Base-by-base conservation (phyloP, 2,888 invertebrate species). In the Empis livida region DNA sequence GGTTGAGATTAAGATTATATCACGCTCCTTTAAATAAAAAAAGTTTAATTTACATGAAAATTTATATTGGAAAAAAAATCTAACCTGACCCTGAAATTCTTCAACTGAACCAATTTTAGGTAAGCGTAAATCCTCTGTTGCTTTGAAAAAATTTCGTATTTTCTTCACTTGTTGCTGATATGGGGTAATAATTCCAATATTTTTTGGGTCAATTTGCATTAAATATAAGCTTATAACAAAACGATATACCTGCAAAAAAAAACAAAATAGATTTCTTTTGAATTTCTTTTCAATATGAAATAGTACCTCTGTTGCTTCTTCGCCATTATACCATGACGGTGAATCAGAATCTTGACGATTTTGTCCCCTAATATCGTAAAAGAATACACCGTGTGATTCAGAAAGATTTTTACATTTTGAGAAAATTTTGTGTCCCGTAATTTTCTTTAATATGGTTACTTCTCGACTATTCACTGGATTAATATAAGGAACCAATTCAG, bases 321-420 rank as follows among this genome's bases (percentile, higher is more conserved):
- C 78, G 0, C 84, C 81, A 71, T 96, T 96, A 59, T 77, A 90
- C 89, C 90, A 92, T 4, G 91, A 91, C 1, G 90, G 90, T 49
- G 83, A 86, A 57, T 88, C 88, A 1, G 71, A 64, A 49, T 84
- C 85, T 62, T 84, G 81, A 51, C 70, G 67, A 63, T 85, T 84
- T 42, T 71, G 68, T 0, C 87, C 87, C 46, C 76, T 68, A 6
- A 88, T 74, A 1, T 86, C 86, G 60, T 80, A 78, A 49, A 88
- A 86, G 54, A 80, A 74, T 42, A 84, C 67, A n/a, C 60, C 65
- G 42, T 66, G 66, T 42, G 54, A 45, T 15, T 48, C 13, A 0
- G 60, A 58, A 32, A 66, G 49, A 5, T 63, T 40, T 1, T 27
- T 35, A 10, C 60, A 40, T 1, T 50, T 48, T 32, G 46, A 17